Evolutionary conservation across 2,888 invertebrate genomes (phyloP).

Genomic region (Anoncus sp.): DNA sequence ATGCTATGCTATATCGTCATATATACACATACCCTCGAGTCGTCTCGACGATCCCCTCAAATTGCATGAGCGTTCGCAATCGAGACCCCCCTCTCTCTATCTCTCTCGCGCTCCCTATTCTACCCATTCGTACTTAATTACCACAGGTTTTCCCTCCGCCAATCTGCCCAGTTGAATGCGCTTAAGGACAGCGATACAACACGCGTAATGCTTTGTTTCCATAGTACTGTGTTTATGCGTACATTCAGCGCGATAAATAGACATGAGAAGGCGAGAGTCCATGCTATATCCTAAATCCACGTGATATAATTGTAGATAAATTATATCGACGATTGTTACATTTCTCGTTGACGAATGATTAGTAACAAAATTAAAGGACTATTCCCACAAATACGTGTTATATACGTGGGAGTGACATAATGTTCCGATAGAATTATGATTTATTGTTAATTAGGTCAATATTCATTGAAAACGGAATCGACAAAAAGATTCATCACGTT

Average conservation of each 20-base stretch:
- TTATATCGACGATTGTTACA: background rate
- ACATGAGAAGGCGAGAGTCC: background rate
- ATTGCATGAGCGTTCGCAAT: conserved; percentile 59
- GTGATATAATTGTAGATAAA: conserved; percentile 4
- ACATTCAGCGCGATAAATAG: background rate
- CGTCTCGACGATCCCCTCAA: conserved; percentile 44
- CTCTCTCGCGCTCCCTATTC: background rate
- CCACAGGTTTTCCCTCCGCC: conserved; percentile 55
- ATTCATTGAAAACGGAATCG: no score
- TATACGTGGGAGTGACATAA: no score
- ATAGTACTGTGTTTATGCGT: conserved; percentile 8
- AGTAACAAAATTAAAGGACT: background rate
- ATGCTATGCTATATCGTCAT: conserved; percentile 26
- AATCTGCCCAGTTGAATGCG: conserved; percentile 43
- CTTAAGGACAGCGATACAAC: conserved; percentile 43
- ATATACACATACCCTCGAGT: conserved; percentile 46
- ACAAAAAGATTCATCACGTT: no score
- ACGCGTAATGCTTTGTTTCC: conserved; percentile 29
- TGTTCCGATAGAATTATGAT: no score
- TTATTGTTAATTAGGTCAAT: no score
- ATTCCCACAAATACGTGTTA: background rate
- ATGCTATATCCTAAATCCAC: conserved; percentile 14
- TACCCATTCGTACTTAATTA: conserved; percentile 55
- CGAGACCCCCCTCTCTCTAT: conserved; percentile 36
- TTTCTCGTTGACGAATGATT: background rate